Evolutionary conservation across 2,888 invertebrate species (phyloP).

Genomic region (Pollenia labialis): DNA sequence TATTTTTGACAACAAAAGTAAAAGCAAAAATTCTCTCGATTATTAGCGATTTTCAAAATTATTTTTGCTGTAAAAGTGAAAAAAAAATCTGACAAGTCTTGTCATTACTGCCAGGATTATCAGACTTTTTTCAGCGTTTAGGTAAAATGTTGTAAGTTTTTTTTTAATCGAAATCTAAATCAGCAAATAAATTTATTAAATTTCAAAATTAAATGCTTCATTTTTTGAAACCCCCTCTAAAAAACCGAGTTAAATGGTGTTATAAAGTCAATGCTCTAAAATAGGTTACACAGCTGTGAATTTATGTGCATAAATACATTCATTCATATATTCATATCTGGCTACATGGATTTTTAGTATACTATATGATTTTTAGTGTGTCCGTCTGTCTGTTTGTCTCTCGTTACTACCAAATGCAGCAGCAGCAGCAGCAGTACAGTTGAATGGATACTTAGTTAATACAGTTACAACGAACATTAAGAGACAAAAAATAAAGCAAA

Average conservation of each 20-base stretch:
- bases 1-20: too few species aligned
- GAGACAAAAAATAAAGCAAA: slow-evolving; percentile 25
- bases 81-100: too few species aligned
- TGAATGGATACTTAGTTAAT: slow-evolving; percentile 62
- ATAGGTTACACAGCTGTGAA: slow-evolving; percentile 64
- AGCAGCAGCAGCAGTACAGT: slow-evolving; percentile 16
- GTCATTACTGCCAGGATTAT: too few species aligned
- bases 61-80: too few species aligned
- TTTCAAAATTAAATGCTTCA: not conserved
- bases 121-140: not conserved
- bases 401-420: slow-evolving; percentile 3
- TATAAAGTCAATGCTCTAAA: slow-evolving; percentile 69
- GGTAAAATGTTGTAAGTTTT: not conserved
- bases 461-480: slow-evolving; percentile 47
- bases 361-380: slow-evolving; percentile 16
- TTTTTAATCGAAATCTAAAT: not conserved
- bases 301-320: not conserved
- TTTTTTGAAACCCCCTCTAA: not conserved
- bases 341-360: not conserved
- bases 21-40: too few species aligned
- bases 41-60: too few species aligned
- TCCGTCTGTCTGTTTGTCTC: slow-evolving; percentile 19
- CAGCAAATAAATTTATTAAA: not conserved
- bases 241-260: slow-evolving; percentile 26
- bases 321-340: slow-evolving; percentile 22